phyloP scores from a whole-genome alignment of 2,888 invertebrate species.

The Clivina fossor region DNA sequence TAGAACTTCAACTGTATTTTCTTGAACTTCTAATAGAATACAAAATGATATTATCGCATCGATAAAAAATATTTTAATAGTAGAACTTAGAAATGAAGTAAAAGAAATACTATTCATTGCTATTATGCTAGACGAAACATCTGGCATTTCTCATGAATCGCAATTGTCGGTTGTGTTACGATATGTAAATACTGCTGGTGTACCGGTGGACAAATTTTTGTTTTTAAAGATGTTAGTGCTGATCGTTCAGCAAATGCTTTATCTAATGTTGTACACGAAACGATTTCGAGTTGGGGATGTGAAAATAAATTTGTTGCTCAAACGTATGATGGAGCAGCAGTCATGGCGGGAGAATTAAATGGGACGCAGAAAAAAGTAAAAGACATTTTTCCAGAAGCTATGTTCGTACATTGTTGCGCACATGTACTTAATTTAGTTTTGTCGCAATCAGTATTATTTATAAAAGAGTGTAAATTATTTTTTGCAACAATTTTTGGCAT shows the following conservation, averaged over 20 bases:
- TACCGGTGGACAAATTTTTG: constrained; percentile 38
- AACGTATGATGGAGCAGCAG: constrained; percentile 22
- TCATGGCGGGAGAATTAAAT: constrained; percentile 37
- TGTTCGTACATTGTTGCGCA: constrained; percentile 36
- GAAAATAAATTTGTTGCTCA: constrained; percentile 40
- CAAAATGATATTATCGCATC: no score
- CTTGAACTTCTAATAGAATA: constrained; percentile 40
- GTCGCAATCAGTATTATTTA: constrained; percentile 38
- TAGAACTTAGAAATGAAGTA: no score
- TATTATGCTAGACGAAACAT: constrained; percentile 42
- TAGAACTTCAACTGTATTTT: constrained; percentile 40
- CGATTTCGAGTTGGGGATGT: constrained; percentile 26
- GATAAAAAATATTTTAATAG: no score
- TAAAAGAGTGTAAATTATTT: constrained; percentile 41
- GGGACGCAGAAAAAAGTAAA: constrained; percentile 40
- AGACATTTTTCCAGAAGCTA: no score
- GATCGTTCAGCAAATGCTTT: constrained; percentile 37
- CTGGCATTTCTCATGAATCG: constrained; percentile 40
- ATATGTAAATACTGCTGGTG: constrained; percentile 37
- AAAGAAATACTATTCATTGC: constrained; percentile 39
- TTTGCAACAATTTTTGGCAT: constrained; percentile 43
- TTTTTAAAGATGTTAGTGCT: constrained; percentile 21
- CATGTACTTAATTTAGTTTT: constrained; percentile 38
- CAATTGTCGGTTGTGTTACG: constrained; percentile 43
- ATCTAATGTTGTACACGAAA: constrained; percentile 21